These are phyloP conservation scores for Xyrichtys novacula DNA, from an alignment of 2,797 vertebrate genomes.

Conservation along the genomic window DNA sequence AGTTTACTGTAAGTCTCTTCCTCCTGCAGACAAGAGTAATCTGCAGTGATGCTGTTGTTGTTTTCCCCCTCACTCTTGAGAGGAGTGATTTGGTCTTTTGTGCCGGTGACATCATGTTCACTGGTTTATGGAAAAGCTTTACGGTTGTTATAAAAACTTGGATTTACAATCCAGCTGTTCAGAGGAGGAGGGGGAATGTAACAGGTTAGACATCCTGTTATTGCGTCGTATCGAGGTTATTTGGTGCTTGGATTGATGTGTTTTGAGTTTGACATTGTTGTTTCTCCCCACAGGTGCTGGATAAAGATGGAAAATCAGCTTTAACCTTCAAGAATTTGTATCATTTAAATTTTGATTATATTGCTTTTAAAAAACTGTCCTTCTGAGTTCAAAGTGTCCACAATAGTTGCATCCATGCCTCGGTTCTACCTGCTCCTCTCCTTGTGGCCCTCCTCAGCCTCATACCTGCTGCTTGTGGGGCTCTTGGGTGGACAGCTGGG, in stretches of 20 bases:
- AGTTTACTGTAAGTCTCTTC: not conserved
- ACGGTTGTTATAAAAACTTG: slow-evolving; percentile 42
- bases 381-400: slow-evolving; percentile 2
- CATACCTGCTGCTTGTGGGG: slow-evolving; percentile 59
- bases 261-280: not conserved
- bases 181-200: slow-evolving; percentile 11
- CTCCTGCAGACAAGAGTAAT: not conserved
- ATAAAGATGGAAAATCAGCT: not conserved
- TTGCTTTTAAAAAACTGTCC: not conserved
- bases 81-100: slow-evolving; percentile 13
- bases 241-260: not conserved
- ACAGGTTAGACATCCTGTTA: not conserved
- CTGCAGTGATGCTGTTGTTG: slow-evolving; percentile 1
- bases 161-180: not conserved
- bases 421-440: slow-evolving; percentile 39
- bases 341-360: not conserved
- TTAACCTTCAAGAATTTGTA: no score
- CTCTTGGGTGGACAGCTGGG: slow-evolving; percentile 57
- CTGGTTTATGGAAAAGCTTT: no score
- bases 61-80: slow-evolving; percentile 22
- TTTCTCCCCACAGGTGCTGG: not conserved
- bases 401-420: slow-evolving; percentile 46
- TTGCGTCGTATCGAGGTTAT: not conserved
- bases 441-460: slow-evolving; percentile 35
- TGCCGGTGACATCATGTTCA: not conserved